Evolutionary conservation across 2,113 vertebrate species (phyloP).

Genomic region (Campylomormyrus tamandua): DNA sequence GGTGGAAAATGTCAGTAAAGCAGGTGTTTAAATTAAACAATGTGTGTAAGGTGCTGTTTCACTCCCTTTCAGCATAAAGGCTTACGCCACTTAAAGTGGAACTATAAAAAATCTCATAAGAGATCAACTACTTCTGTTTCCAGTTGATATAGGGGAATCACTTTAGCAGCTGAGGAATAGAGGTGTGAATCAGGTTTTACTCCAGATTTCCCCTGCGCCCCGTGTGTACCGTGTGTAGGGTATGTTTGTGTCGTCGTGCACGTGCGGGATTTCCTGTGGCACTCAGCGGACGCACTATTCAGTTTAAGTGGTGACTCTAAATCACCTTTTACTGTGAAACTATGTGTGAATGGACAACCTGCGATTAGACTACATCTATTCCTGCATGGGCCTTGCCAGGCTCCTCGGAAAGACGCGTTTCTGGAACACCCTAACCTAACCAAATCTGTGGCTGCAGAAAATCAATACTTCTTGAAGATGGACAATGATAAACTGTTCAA

Average conservation of each 20-base stretch:
- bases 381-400: not conserved
- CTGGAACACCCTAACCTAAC: not conserved
- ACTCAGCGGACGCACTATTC: not conserved
- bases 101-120: not conserved
- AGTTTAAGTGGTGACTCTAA: not conserved
- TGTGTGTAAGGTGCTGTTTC: not conserved
- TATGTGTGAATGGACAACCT: not conserved
- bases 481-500: conserved; percentile 9
- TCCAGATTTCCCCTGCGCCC: not conserved
- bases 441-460: not conserved
- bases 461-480: not conserved
- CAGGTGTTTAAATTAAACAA: not conserved
- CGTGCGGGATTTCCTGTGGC: not conserved
- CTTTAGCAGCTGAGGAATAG: not conserved
- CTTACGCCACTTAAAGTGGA: not conserved
- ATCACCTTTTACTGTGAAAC: not conserved
- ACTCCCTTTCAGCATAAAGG: not conserved
- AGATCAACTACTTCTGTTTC: not conserved
- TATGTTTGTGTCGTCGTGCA: not conserved
- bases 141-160: not conserved
- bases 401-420: not conserved
- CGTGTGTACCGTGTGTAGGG: not conserved
- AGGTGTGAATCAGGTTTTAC: not conserved
- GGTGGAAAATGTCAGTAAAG: not conserved
- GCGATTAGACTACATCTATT: not conserved